Evolutionary conservation across 2,797 vertebrate genomes (phyloP).

Genomic region (Lutjanus campechanus): DNA sequence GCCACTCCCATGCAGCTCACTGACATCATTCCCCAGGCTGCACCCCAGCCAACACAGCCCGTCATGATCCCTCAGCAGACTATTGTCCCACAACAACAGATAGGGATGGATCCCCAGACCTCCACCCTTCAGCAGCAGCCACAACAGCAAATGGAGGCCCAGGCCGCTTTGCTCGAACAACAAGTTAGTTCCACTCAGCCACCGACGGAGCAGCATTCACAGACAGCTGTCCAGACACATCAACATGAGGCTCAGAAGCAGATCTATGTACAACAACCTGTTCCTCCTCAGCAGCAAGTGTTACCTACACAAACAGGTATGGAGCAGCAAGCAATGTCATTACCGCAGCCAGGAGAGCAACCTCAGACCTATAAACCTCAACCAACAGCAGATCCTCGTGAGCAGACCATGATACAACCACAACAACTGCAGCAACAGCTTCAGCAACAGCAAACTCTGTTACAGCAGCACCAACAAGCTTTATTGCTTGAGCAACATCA

Average conservation of each 20-base stretch:
- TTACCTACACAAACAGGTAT: constrained; percentile 65
- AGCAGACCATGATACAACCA: constrained; percentile 73
- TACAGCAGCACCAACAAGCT: constrained; percentile 69
- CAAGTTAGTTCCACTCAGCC: constrained; percentile 70
- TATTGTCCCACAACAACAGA: constrained; percentile 82
- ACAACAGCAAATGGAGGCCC: constrained; percentile 77
- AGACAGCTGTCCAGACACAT: constrained; percentile 71
- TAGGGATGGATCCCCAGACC: constrained; percentile 77
- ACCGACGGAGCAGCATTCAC: constrained; percentile 76
- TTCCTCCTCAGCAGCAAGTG: constrained; percentile 67
- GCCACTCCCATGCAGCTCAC: constrained; percentile 80
- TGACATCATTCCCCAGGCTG: constrained; percentile 81
- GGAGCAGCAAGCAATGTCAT: constrained; percentile 63
- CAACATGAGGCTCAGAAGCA: constrained; percentile 75
- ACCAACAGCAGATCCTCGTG: constrained; percentile 64
- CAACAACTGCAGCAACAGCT: constrained; percentile 73
- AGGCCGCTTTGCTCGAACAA: constrained; percentile 69
- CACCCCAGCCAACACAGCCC: constrained; percentile 79
- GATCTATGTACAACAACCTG: constrained; percentile 68
- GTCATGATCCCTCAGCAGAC: constrained; percentile 78
- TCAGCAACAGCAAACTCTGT: constrained; percentile 67
- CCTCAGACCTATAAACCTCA: constrained; percentile 68
- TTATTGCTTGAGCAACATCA: constrained; percentile 73
- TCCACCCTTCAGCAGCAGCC: constrained; percentile 74
- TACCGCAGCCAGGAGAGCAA: constrained; percentile 72